Evolutionary conservation across 2,113 vertebrate species (phyloP).

Genomic region (Nicator chloris): DNA sequence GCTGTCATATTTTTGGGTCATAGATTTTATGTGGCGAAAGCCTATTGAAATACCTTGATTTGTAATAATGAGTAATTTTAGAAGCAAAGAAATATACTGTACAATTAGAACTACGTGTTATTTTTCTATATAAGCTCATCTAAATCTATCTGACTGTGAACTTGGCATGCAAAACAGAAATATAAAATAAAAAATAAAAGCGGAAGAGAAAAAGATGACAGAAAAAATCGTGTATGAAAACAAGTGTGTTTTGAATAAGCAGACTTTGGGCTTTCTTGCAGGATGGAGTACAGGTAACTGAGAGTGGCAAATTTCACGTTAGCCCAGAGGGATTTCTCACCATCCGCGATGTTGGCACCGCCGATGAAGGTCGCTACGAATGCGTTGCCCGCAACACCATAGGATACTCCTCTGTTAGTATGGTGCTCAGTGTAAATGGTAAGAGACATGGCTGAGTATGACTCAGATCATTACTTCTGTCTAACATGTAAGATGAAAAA

Average conservation of each 20-base stretch:
- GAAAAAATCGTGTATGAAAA: background rate
- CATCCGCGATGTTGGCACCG: slow-evolving; percentile 88
- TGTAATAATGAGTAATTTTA: background rate
- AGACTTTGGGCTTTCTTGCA: slow-evolving; percentile 46
- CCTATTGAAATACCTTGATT: background rate
- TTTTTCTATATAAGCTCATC: background rate
- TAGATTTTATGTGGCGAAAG: background rate
- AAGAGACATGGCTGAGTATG: background rate
- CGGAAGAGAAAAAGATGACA: background rate
- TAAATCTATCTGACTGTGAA: background rate
- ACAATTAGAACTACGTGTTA: background rate
- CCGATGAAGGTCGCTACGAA: slow-evolving; percentile 91
- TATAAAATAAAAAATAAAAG: background rate
- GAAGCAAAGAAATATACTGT: background rate
- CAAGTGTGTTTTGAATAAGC: background rate
- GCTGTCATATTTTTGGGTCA: background rate
- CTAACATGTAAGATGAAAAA: background rate
- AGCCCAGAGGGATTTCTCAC: slow-evolving; percentile 88
- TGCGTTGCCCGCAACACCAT: slow-evolving; percentile 93
- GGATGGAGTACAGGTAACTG: slow-evolving; percentile 97
- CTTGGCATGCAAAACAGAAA: background rate
- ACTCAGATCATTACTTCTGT: background rate
- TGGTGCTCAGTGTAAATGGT: slow-evolving; percentile 95
- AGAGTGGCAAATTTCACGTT: slow-evolving; percentile 96
- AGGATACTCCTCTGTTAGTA: slow-evolving; percentile 86